phyloP scores from a whole-genome alignment of 1,140 invertebrate genomes.

The Aphaenogaster ashmeadi region DNA sequence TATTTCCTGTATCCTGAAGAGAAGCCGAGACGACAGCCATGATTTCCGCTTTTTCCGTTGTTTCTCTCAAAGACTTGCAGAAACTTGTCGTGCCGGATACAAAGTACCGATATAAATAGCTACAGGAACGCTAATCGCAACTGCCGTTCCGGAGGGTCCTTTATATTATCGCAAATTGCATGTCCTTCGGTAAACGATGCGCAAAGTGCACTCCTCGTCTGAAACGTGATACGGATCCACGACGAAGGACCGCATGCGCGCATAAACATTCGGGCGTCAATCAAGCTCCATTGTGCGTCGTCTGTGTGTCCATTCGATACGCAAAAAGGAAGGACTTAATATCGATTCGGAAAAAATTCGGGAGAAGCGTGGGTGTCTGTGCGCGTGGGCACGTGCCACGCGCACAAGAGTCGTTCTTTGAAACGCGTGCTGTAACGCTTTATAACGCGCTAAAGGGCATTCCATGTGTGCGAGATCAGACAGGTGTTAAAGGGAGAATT shows the following conservation, averaged over 20 bases:
- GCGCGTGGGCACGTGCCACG: background rate
- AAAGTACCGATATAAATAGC: constrained; percentile 5
- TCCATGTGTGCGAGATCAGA: background rate
- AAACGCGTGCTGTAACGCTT: background rate
- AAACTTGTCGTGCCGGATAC: background rate
- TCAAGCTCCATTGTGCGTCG: constrained; percentile 33
- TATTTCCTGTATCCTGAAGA: background rate
- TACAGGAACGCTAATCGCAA: background rate
- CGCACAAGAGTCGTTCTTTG: background rate
- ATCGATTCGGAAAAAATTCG: constrained; percentile 9
- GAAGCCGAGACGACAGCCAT: background rate
- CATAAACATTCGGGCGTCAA: constrained; percentile 16
- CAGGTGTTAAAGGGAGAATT: background rate
- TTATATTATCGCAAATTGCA: constrained; percentile 31
- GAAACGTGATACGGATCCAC: constrained; percentile 14
- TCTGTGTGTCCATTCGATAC: background rate
- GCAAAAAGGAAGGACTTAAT: constrained; percentile 26
- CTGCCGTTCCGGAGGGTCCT: background rate
- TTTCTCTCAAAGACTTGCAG: background rate
- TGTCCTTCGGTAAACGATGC: background rate
- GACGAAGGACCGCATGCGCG: background rate
- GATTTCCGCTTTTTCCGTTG: background rate
- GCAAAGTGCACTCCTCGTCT: background rate
- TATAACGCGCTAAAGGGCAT: constrained; percentile 2
- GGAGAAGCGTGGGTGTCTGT: background rate